These are phyloP conservation scores for Drosophila sechellia DNA, from an alignment of 1,140 invertebrate species.

Conservation along the genomic window DNA sequence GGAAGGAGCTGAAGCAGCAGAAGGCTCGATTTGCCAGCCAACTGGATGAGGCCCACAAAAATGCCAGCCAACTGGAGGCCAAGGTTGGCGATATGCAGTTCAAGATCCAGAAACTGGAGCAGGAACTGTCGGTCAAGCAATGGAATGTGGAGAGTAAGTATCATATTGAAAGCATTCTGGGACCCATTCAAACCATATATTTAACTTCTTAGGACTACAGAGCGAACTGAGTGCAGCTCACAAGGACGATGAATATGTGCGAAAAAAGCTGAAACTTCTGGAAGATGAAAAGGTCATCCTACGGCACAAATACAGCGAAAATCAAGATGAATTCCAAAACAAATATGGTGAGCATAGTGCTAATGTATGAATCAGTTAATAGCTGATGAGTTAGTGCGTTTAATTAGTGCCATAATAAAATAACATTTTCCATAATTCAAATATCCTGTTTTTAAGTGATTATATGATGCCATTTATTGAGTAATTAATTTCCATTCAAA, in stretches of 20 bases:
- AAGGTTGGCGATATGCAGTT: constrained; percentile 85
- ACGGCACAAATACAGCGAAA: constrained; percentile 85
- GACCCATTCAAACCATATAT: too few relatives aligned
- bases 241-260: constrained; percentile 86
- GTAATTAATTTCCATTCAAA: neutral
- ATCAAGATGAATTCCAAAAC: constrained; percentile 85
- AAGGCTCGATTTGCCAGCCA: constrained; percentile 85
- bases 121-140: constrained; percentile 86
- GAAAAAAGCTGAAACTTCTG: constrained; percentile 85
- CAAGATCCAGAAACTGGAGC: constrained; percentile 86
- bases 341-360: constrained; percentile 84
- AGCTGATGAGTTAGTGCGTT: too few relatives aligned
- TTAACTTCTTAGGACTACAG: constrained; percentile 85
- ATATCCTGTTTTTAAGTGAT: too few relatives aligned
- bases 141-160: constrained; percentile 86
- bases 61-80: constrained; percentile 85
- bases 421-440: too few relatives aligned
- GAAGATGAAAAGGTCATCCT: constrained; percentile 86
- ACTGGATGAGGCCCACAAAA: constrained; percentile 85
- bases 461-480: too few relatives aligned
- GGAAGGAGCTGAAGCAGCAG: constrained; percentile 86
- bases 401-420: too few relatives aligned
- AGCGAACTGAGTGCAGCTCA: constrained; percentile 86
- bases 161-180: neutral
- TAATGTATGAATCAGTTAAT: too few relatives aligned